phyloP scores from a whole-genome alignment of 1,140 invertebrate genomes.

The Acarapis woodi region DNA sequence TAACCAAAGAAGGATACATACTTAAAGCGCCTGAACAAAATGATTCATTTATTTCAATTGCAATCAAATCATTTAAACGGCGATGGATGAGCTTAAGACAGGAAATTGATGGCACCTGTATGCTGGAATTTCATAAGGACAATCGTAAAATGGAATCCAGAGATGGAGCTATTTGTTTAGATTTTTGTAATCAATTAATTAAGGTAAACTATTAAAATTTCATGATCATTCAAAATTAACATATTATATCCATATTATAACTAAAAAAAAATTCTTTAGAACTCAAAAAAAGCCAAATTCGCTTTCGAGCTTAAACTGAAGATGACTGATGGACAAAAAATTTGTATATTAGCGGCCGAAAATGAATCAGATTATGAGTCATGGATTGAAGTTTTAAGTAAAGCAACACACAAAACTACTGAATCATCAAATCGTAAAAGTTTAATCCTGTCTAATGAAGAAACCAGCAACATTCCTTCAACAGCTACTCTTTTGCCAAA shows the following conservation, averaged over 20 bases:
- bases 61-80: conserved; percentile 44
- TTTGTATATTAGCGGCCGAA: conserved; percentile 54
- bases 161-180: conserved; percentile 67
- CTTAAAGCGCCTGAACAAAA: conserved; percentile 53
- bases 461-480: conserved; percentile 4
- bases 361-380: conserved; percentile 51
- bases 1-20: conserved; percentile 61
- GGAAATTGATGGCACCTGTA: conserved; percentile 63
- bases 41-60: conserved; percentile 17
- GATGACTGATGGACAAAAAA: conserved; percentile 48
- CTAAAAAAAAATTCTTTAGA: too few relatives aligned
- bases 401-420: conserved; percentile 39
- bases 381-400: conserved; percentile 39
- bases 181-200: conserved; percentile 59
- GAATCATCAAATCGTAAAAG: conserved; percentile 26
- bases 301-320: conserved; percentile 65
- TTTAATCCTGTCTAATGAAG: neutral
- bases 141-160: conserved; percentile 64
- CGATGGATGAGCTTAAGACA: conserved; percentile 57
- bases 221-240: too few relatives aligned
- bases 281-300: conserved; percentile 47
- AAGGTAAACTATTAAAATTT: conserved; percentile 24
- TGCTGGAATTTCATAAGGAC: conserved; percentile 69
- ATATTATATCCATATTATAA: too few relatives aligned
- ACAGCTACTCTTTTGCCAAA: conserved; percentile 9